Evolutionary conservation across 2,888 invertebrate species (phyloP).

Genomic region (Dermolepida albohirtum): DNA sequence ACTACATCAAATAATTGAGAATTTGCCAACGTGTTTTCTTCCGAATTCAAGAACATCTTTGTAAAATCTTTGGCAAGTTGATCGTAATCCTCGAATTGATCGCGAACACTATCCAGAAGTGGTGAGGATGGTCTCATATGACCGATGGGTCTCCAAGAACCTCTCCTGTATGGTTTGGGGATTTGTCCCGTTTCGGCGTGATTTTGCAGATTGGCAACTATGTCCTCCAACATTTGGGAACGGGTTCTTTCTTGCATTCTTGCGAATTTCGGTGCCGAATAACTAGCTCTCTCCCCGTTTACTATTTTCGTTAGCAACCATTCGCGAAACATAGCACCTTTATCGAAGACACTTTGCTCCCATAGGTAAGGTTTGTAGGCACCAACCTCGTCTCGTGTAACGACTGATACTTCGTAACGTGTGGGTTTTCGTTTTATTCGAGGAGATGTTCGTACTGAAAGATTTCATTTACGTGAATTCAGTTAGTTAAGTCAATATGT

Average conservation of each 20-base stretch:
- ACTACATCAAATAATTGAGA: slow-evolving; percentile 90
- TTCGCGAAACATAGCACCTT: slow-evolving; percentile 94
- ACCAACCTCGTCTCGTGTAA: slow-evolving; percentile 93
- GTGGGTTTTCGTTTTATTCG: slow-evolving; percentile 88
- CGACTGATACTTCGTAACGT: slow-evolving; percentile 91
- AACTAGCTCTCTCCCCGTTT: slow-evolving; percentile 92
- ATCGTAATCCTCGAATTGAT: slow-evolving; percentile 95
- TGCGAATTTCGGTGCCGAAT: slow-evolving; percentile 95
- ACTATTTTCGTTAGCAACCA: slow-evolving; percentile 95
- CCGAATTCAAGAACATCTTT: slow-evolving; percentile 86
- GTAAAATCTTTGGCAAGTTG: slow-evolving; percentile 94
- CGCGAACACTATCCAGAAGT: slow-evolving; percentile 89
- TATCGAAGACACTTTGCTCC: slow-evolving; percentile 95
- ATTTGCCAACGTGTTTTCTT: slow-evolving; percentile 81
- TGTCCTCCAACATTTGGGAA: slow-evolving; percentile 94
- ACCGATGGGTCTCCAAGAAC: slow-evolving; percentile 65
- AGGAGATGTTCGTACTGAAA: slow-evolving; percentile 84
- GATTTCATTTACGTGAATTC: not conserved
- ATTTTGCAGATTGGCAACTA: slow-evolving; percentile 92
- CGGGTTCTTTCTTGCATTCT: slow-evolving; percentile 94
- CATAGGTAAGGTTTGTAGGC: slow-evolving; percentile 96
- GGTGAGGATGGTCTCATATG: slow-evolving; percentile 96
- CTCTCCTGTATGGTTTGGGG: slow-evolving; percentile 91
- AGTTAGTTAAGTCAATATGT: not conserved
- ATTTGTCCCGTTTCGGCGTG: slow-evolving; percentile 96